Evolutionary conservation across 1,140 invertebrate species (phyloP).

Genomic region (Whitmania pigra): DNA sequence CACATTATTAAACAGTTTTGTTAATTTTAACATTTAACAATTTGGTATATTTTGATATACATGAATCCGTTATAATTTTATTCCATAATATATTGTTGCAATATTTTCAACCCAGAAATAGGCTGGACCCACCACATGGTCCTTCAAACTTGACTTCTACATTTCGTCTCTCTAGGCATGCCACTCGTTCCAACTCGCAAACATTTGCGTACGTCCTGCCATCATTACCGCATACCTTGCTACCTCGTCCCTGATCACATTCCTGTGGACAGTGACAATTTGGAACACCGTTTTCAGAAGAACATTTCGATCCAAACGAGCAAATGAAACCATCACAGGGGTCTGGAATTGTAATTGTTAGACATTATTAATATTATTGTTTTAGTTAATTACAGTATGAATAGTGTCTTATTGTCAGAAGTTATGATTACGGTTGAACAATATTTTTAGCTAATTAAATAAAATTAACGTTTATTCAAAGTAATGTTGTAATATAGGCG

Average conservation of each 20-base stretch:
- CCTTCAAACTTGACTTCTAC: conserved; percentile 63
- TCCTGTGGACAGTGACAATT: too few relatives aligned
- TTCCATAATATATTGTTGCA: neutral
- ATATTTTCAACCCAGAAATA: neutral
- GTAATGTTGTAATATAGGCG: too few relatives aligned
- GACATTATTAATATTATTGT: too few relatives aligned
- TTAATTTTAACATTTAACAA: neutral
- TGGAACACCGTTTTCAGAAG: neutral
- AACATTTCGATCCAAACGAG: conserved; percentile 62
- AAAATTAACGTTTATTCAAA: too few relatives aligned
- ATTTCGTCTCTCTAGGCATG: conserved; percentile 57
- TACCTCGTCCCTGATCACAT: neutral
- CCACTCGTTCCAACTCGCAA: conserved; percentile 66
- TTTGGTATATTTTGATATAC: too few relatives aligned
- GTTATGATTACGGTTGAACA: too few relatives aligned
- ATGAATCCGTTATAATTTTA: neutral
- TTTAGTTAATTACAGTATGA: too few relatives aligned
- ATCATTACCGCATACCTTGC: conserved; percentile 60
- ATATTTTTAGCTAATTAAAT: too few relatives aligned
- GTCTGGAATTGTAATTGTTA: conserved; percentile 47
- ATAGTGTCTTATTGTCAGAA: too few relatives aligned
- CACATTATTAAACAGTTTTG: neutral
- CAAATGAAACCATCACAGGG: conserved; percentile 64
- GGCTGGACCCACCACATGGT: conserved; percentile 45
- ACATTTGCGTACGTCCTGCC: conserved; percentile 68